These are phyloP conservation scores for Choloepus hoffmanni DNA, from an alignment of 2,113 vertebrate species.

Conservation along the genomic window DNA sequence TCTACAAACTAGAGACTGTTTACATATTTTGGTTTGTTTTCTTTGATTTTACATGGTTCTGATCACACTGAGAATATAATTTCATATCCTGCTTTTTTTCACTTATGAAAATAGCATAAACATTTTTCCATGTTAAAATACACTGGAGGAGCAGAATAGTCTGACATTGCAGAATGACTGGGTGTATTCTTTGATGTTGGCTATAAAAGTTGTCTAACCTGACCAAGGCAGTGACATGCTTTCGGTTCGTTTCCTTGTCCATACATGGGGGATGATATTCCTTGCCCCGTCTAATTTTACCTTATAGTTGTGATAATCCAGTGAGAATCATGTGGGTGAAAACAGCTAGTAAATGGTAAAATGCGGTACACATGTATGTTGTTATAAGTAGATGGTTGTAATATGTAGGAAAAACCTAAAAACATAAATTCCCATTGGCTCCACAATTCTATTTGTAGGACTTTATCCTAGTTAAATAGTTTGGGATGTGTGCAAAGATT, in stretches of 20 bases:
- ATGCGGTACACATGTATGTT: background rate
- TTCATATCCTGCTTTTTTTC: background rate
- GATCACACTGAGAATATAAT: background rate
- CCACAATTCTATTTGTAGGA: background rate
- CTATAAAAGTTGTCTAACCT: background rate
- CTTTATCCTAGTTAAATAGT: background rate
- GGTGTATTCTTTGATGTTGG: background rate
- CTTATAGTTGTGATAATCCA: background rate
- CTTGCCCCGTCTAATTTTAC: background rate
- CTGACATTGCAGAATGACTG: no score
- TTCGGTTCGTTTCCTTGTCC: background rate
- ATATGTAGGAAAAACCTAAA: background rate
- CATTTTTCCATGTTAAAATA: background rate
- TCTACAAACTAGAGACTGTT: background rate
- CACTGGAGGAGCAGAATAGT: background rate
- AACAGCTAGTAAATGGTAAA: background rate
- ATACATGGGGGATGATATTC: rapidly evolving
- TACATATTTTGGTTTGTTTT: background rate
- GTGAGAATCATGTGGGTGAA: background rate
- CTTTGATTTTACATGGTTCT: background rate
- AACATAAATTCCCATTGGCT: background rate
- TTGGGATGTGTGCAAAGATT: background rate
- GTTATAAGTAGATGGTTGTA: background rate
- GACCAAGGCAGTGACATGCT: background rate
- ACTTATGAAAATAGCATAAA: background rate